Evolutionary conservation across 2,888 invertebrate species (phyloP).

Genomic region (Chrysomela aeneicollis): DNA sequence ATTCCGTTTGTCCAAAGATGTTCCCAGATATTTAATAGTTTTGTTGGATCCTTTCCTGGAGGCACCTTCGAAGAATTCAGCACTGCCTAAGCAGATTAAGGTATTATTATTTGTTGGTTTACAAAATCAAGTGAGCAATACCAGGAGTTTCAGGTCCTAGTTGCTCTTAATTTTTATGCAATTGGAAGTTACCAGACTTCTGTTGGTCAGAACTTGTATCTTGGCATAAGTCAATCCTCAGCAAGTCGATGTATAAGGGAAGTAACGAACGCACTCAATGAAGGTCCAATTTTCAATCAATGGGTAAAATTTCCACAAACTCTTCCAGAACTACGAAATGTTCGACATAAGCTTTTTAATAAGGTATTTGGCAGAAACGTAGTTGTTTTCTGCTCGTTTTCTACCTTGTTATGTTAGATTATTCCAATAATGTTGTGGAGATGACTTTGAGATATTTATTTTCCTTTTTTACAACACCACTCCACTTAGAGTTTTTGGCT

Average conservation of each 20-base stretch:
- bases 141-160: conserved; percentile 17
- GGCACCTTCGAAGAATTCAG: conserved; percentile 17
- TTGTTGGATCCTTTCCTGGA: conserved; percentile 4
- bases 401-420: too few species aligned
- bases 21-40: conserved; percentile 6
- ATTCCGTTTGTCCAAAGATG: conserved; percentile 15
- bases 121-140: conserved; percentile 3
- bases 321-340: conserved; percentile 13
- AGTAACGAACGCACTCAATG: conserved; percentile 24
- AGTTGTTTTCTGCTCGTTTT: too few species aligned
- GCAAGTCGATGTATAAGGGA: conserved; percentile 23
- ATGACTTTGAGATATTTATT: too few species aligned
- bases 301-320: conserved; percentile 24
- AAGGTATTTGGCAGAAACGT: too few species aligned
- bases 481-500: too few species aligned
- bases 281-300: conserved; percentile 18
- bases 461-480: too few species aligned
- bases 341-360: conserved; percentile 10
- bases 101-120: conserved; percentile 6
- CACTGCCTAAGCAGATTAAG: conserved; percentile 19
- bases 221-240: conserved; percentile 24
- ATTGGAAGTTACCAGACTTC: conserved; percentile 27
- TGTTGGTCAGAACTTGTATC: conserved; percentile 23
- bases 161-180: conserved; percentile 25
- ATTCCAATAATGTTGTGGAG: too few species aligned